These are phyloP conservation scores for Meandrusa payeni DNA, from an alignment of 2,888 invertebrate species.

Conservation along the genomic window DNA sequence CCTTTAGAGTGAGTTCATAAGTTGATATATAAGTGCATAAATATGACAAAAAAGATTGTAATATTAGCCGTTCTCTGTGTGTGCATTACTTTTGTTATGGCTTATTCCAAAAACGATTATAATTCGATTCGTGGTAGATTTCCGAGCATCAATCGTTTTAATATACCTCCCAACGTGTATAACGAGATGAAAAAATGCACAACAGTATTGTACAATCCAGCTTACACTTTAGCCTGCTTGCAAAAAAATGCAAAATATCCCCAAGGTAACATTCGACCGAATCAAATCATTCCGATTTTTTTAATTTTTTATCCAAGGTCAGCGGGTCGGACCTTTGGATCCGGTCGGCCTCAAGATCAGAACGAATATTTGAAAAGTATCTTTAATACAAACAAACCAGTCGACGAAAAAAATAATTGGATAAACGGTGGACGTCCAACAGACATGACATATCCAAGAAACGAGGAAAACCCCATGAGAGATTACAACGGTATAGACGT, in stretches of 20 bases:
- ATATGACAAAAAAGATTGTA: no score
- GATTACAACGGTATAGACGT: slow-evolving; percentile 24
- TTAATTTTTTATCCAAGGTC: slow-evolving; percentile 1
- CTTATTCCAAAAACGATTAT: not conserved
- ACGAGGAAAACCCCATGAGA: slow-evolving; percentile 23
- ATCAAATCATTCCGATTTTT: not conserved
- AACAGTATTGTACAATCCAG: no score
- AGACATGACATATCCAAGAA: not conserved
- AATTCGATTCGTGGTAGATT: no score
- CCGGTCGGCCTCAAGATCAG: slow-evolving; percentile 6
- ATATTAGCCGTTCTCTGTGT: not conserved
- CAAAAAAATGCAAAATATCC: not conserved
- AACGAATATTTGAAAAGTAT: not conserved
- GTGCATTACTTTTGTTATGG: not conserved
- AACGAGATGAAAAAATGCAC: no score
- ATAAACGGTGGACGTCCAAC: not conserved
- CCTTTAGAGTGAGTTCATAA: no score
- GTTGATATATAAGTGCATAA: no score
- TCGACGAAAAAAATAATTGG: slow-evolving; percentile 12
- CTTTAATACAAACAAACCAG: slow-evolving; percentile 5
- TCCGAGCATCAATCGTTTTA: no score
- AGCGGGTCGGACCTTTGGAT: not conserved
- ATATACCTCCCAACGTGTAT: no score
- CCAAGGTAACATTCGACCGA: not conserved
- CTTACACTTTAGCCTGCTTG: no score